Conservation (phyloP, 2,797 vertebrate genomes). For the Martes flavigula region DNA sequence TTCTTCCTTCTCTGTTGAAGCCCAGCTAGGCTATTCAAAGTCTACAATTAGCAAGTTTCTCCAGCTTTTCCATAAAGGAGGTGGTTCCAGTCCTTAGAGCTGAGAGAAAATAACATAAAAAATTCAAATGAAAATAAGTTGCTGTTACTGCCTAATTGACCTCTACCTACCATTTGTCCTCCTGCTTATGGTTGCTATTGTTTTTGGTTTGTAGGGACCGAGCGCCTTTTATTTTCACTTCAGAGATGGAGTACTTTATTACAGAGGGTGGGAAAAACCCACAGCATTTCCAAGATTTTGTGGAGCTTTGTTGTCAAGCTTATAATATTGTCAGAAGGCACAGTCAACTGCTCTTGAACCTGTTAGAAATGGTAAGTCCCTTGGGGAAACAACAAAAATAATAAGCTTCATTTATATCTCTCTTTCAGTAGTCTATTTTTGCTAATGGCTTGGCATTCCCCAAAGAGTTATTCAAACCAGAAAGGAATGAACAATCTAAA, state of each 20-base stretch:
- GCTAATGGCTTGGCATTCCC: slow-evolving; percentile 59
- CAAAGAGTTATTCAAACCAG: slow-evolving; percentile 48
- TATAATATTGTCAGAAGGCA: slow-evolving; percentile 91
- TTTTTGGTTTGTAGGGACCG: slow-evolving; percentile 87
- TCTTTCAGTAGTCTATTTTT: slow-evolving; percentile 36
- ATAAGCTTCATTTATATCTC: slow-evolving; percentile 36
- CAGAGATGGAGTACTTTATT: slow-evolving; percentile 96
- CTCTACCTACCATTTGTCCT: neutral
- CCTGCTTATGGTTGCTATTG: neutral
- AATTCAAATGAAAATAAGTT: neutral
- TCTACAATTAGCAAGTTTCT: neutral
- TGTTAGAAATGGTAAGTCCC: slow-evolving; percentile 91
- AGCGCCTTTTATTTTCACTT: slow-evolving; percentile 93
- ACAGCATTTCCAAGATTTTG: slow-evolving; percentile 90
- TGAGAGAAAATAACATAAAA: slow-evolving; percentile 27
- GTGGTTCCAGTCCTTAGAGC: neutral
- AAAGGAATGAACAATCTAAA: slow-evolving; percentile 33
- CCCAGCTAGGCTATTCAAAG: neutral
- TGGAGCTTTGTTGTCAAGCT: slow-evolving; percentile 93
- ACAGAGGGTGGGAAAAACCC: slow-evolving; percentile 91
- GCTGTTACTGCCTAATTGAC: neutral
- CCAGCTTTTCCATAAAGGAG: neutral
- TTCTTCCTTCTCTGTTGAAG: neutral
- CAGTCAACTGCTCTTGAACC: slow-evolving; percentile 88
- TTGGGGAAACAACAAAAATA: slow-evolving; percentile 59